Conservation (phyloP, 2,797 vertebrate genomes). For the Glyptemys insculpta region DNA sequence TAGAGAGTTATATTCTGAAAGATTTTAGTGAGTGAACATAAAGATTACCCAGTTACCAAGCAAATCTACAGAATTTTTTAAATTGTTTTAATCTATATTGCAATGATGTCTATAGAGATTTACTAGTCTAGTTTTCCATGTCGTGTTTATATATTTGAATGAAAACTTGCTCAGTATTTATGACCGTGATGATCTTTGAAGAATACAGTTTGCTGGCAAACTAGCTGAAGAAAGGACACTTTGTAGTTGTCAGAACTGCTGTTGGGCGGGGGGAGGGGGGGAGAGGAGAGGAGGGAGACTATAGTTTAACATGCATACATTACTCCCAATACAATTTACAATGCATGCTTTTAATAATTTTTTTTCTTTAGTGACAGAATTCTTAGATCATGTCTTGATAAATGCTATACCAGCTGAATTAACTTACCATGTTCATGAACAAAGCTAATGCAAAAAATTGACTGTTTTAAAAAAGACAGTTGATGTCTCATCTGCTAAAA, state of each 20-base stretch:
- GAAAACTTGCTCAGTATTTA: conserved; percentile 46
- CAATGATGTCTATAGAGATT: not conserved
- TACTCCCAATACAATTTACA: conserved; percentile 7
- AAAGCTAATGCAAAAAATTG: not conserved
- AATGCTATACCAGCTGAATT: conserved; percentile 20
- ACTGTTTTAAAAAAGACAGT: not conserved
- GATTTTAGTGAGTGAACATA: conserved; percentile 50
- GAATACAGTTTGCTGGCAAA: conserved; percentile 60
- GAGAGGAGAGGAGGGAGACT: not conserved
- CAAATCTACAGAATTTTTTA: conserved; percentile 29
- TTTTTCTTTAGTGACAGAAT: conserved; percentile 13
- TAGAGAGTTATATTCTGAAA: conserved; percentile 58
- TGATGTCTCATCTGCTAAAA: conserved; percentile 5
- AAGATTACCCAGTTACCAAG: conserved; percentile 29
- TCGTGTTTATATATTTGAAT: conserved; percentile 45
- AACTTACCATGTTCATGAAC: not conserved
- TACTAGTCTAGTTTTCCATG: conserved; percentile 51
- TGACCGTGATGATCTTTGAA: conserved; percentile 64
- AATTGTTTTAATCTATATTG: conserved; percentile 50
- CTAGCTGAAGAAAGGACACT: conserved; percentile 63
- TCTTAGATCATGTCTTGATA: conserved; percentile 29
- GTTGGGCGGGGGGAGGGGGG: not conserved
- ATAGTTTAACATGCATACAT: conserved; percentile 35
- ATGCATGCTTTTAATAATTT: conserved; percentile 44
- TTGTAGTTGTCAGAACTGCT: conserved; percentile 53